phyloP scores from a whole-genome alignment of 2,113 vertebrate species.

The Scophthalmus maximus region DNA sequence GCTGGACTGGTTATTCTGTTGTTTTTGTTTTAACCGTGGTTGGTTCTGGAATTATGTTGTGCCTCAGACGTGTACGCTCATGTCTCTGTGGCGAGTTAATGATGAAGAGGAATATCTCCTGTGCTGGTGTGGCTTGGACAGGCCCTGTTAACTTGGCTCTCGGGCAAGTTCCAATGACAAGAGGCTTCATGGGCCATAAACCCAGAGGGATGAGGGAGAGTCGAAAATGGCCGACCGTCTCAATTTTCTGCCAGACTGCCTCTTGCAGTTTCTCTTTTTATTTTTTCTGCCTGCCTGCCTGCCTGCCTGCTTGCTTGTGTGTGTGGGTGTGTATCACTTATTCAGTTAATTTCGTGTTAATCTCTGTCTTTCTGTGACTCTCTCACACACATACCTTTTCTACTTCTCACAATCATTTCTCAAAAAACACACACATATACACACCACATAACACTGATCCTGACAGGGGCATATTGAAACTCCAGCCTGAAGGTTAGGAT shows the following conservation, averaged over 20 bases:
- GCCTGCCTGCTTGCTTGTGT: slow-evolving; percentile 5
- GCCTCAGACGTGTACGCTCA: slow-evolving; percentile 27
- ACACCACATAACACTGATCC: slow-evolving; percentile 12
- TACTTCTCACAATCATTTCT: background rate
- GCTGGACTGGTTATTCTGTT: background rate
- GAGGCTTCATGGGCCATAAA: slow-evolving; percentile 83
- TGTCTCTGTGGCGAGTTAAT: slow-evolving; percentile 61
- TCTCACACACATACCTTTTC: background rate
- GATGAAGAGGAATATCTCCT: slow-evolving; percentile 70
- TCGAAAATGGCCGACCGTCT: slow-evolving; percentile 79
- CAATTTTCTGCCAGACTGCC: slow-evolving; percentile 83
- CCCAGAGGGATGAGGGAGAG: slow-evolving; percentile 75
- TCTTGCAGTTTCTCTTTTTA: slow-evolving; percentile 49
- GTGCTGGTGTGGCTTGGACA: slow-evolving; percentile 68
- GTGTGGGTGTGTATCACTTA: slow-evolving; percentile 13
- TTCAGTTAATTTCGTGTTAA: background rate
- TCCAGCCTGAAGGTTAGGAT: slow-evolving; percentile 40
- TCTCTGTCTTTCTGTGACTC: background rate
- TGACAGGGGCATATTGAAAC: slow-evolving; percentile 30
- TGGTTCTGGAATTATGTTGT: slow-evolving; percentile 10
- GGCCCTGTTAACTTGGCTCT: slow-evolving; percentile 81
- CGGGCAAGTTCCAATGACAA: slow-evolving; percentile 76
- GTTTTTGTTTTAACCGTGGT: slow-evolving; percentile 1
- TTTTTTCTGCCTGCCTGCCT: slow-evolving; percentile 2
- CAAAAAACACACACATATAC: background rate